These are phyloP conservation scores for Pangasianodon gigas DNA, from an alignment of 2,113 vertebrate genomes.

Conservation along the genomic window DNA sequence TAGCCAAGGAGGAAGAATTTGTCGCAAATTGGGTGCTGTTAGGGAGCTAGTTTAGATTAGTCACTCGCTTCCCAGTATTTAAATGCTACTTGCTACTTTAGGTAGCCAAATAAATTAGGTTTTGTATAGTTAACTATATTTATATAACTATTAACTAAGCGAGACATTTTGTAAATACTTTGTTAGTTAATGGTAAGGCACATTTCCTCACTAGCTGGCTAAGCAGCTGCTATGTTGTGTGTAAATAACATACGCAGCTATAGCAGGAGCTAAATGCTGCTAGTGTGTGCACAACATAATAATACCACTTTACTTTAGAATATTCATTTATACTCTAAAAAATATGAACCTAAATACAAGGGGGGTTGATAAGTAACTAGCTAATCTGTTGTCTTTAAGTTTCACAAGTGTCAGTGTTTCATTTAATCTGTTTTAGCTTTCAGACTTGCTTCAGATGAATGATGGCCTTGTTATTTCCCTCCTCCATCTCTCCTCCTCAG, in stretches of 20 bases:
- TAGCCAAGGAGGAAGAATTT: not conserved
- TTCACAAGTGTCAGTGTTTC: not conserved
- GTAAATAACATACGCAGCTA: not conserved
- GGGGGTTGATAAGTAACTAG: not conserved
- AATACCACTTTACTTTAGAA: not conserved
- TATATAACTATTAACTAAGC: not conserved
- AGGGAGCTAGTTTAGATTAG: not conserved
- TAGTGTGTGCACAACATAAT: not conserved
- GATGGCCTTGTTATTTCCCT: not conserved
- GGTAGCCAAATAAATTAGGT: not conserved
- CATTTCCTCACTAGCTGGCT: not conserved
- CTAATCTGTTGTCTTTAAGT: not conserved
- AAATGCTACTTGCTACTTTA: no score
- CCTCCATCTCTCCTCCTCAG: not conserved
- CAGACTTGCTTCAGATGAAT: not conserved
- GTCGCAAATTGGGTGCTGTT: slow-evolving; percentile 19
- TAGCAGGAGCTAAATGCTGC: not conserved
- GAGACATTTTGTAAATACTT: not conserved
- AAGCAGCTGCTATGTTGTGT: not conserved
- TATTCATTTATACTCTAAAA: not conserved
- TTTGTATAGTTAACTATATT: not conserved
- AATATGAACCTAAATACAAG: not conserved
- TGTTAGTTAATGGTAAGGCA: not conserved
- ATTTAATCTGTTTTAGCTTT: not conserved
- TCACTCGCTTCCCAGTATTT: not conserved